Evolutionary conservation across 2,888 invertebrate genomes (phyloP).

Genomic region (Encarsia formosa): DNA sequence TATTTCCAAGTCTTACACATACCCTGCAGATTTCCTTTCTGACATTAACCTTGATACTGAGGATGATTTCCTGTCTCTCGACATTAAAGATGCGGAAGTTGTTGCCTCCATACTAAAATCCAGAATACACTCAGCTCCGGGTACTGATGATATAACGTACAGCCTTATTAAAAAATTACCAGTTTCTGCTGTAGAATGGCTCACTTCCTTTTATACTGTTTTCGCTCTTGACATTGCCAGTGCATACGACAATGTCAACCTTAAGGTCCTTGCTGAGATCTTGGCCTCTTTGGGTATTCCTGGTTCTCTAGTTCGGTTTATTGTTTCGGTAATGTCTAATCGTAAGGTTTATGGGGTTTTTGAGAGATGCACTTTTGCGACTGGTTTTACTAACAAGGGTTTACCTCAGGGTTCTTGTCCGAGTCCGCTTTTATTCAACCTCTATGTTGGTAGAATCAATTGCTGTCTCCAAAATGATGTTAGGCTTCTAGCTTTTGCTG

Average conservation of each 20-base stretch:
- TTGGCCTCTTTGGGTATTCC: not conserved
- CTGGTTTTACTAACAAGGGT: not conserved
- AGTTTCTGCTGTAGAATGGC: too few relatives aligned
- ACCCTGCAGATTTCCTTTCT: too few relatives aligned
- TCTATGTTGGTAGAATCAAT: not conserved
- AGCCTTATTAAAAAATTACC: too few relatives aligned
- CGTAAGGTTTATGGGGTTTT: not conserved
- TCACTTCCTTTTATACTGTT: too few relatives aligned
- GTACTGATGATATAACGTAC: too few relatives aligned
- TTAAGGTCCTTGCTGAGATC: not conserved
- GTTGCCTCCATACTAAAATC: too few relatives aligned
- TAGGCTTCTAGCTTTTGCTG: not conserved
- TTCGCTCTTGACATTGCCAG: not conserved
- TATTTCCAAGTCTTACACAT: too few relatives aligned
- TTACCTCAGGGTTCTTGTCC: constrained; percentile 1
- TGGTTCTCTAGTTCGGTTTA: not conserved
- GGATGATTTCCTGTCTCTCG: too few relatives aligned
- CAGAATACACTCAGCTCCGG: too few relatives aligned
- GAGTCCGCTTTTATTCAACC: not conserved
- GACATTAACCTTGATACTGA: too few relatives aligned
- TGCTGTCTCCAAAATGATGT: not conserved
- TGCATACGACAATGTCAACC: not conserved
- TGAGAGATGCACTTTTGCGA: not conserved
- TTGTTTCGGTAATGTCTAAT: not conserved
- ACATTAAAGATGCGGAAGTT: too few relatives aligned